Percentiles rank a stretch among this genome's conserved stretches.
Conservation (phyloP, 2,888 invertebrate species). For the Mechanitis messenoides region DNA sequence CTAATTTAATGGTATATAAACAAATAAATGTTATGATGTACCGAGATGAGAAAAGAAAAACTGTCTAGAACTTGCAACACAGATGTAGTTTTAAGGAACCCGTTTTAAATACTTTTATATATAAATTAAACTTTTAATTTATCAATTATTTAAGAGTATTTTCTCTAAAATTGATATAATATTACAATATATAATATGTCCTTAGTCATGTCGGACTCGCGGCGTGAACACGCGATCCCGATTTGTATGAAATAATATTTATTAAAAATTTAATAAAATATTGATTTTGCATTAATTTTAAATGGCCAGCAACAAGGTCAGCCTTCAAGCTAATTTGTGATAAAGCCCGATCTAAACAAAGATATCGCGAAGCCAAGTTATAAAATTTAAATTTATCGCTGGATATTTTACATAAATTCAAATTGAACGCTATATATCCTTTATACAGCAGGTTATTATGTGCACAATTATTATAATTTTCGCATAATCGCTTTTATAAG, state of each 20-base stretch:
- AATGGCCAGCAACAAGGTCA: conserved; percentile 23
- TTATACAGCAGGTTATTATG: conserved; percentile 71
- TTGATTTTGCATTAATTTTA: neutral
- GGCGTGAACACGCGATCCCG: too few relatives aligned
- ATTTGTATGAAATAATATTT: neutral
- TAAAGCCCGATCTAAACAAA: conserved; percentile 50
- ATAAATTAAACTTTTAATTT: too few relatives aligned
- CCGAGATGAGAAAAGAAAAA: too few relatives aligned
- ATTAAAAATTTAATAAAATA: neutral
- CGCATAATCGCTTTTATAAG: conserved; percentile 69
- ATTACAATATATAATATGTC: too few relatives aligned
- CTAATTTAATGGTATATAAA: too few relatives aligned
- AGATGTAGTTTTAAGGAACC: too few relatives aligned
- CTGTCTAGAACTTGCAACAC: too few relatives aligned
- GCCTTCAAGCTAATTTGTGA: conserved; percentile 19
- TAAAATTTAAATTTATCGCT: conserved; percentile 75
- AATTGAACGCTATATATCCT: conserved; percentile 66
- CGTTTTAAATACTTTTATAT: too few relatives aligned
- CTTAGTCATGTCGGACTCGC: too few relatives aligned
- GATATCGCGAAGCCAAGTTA: conserved; percentile 62
- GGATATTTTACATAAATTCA: conserved; percentile 74
- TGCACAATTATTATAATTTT: conserved; percentile 75
- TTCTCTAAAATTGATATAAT: too few relatives aligned
- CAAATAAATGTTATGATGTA: too few relatives aligned
- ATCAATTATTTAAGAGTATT: too few relatives aligned